Base-by-base conservation (phyloP, 2,113 vertebrate genomes). In the Pygathrix nemaeus region DNA sequence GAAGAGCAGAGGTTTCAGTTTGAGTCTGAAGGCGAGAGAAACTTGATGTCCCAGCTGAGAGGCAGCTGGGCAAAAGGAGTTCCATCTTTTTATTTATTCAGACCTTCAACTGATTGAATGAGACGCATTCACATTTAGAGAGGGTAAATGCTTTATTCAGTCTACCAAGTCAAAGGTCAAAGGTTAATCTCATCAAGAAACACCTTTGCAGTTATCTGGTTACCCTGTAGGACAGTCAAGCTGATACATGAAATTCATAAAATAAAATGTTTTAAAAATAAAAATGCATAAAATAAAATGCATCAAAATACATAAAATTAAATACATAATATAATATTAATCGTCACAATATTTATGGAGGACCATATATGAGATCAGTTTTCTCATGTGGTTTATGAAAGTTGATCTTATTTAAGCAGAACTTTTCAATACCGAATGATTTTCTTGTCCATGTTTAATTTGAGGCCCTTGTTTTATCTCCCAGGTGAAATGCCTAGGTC, bases 401-500 rank as follows among this genome's bases (percentile, higher is more conserved):
- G 76, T 38, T 55, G 11, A 68, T 81, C 40, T 90, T 76, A 70
- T 32, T 68, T 72, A 72, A 55, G 50, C 68, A 90, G 32, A 64
- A 40, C 20, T 80, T 59, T 61, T 85, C 88, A 98, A 96, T 82
- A 96, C 8, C n/a, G 57, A 97, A 96, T 97, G 38, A 10, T 95
- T 88, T 92, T 90, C 73, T 94, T 83, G 35, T 82, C 75, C 30
- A 86, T 93, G 48, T 87, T 79, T 92, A 84, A 76, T 70, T 85
- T 38, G 0, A 0, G 72, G 83, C 48, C 3, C 2, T 94, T 81
- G 0, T n/a, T 70, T 95, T 40, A 96, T 95, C 93, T 98, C 72
- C 43, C 55, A 59, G 45, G 55, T 94, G n/a, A 68, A 80, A 85
- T 38, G 45, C 61, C 45, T 25, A 45, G 21, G 25, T 92, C 32